Evolutionary conservation across 2,113 vertebrate species (phyloP).

Genomic region (Psilopsiagon aurifrons): DNA sequence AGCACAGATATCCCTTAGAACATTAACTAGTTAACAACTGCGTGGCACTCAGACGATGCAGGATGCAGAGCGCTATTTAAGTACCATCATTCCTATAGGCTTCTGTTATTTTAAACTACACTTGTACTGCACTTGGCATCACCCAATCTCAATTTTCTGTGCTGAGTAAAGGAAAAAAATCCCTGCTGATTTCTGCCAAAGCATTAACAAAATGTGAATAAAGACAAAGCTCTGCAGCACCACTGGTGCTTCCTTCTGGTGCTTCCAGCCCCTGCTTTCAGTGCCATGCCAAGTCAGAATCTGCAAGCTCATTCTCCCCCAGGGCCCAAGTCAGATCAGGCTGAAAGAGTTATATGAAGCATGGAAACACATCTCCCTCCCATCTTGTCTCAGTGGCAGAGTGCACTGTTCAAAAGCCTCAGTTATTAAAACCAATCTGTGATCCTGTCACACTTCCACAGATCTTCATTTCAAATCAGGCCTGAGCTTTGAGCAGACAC

Average conservation of each 20-base stretch:
- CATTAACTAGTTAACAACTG: background rate
- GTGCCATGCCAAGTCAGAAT: background rate
- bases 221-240: conserved; percentile 23
- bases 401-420: background rate
- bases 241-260: background rate
- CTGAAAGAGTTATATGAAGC: background rate
- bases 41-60: background rate
- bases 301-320: background rate
- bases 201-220: background rate
- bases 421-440: conserved; percentile 53
- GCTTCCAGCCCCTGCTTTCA: background rate
- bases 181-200: background rate
- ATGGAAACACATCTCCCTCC: background rate
- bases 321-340: background rate
- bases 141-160: background rate
- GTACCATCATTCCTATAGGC: background rate
- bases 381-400: background rate
- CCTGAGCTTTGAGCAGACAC: conserved; percentile 1
- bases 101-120: conserved; percentile 14
- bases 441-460: conserved; percentile 30
- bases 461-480: conserved; percentile 35
- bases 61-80: background rate
- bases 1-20: accelerated
- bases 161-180: background rate
- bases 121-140: conserved; percentile 17